Conservation (phyloP, 2,888 invertebrate genomes). For the Calliopum simillimum region DNA sequence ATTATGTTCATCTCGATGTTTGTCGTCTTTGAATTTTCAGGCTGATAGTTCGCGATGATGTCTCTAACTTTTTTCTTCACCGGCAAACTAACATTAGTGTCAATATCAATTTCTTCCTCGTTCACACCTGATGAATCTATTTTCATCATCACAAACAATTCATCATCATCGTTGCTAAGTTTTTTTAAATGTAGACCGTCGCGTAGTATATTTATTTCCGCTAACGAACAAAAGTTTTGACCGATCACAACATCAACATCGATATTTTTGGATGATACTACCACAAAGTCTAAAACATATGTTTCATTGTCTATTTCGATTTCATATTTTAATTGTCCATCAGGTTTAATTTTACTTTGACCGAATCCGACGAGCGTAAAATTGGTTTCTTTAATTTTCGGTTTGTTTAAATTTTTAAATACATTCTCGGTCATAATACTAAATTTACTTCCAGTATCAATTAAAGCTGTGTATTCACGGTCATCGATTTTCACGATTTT, state of each 20-base stretch:
- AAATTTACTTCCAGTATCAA: too few species aligned
- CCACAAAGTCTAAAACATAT: conserved; percentile 1
- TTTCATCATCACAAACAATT: conserved; percentile 14
- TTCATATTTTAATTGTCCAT: background rate
- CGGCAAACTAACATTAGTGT: background rate
- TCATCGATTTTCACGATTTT: too few species aligned
- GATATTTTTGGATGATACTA: conserved; percentile 27
- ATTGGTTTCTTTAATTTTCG: background rate
- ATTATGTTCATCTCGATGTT: conserved; percentile 50
- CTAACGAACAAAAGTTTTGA: conserved; percentile 31
- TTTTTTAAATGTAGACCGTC: background rate
- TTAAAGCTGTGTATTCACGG: too few species aligned
- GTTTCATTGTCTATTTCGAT: conserved; percentile 18
- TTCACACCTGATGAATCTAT: conserved; percentile 20
- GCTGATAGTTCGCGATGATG: conserved; percentile 47
- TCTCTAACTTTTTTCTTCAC: conserved; percentile 38
- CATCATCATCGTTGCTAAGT: background rate
- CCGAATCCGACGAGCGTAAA: conserved; percentile 8
- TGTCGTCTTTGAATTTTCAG: conserved; percentile 45
- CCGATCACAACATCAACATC: conserved; percentile 33
- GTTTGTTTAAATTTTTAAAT: background rate
- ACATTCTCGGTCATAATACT: too few species aligned
- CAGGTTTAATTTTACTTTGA: conserved; percentile 1
- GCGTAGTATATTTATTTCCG: conserved; percentile 7
- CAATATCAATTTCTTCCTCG: conserved; percentile 29